Evolutionary conservation across 2,113 vertebrate genomes (phyloP), one percentile per base, ranked within the genome.

Genomic region (Patagioenas fasciata): DNA sequence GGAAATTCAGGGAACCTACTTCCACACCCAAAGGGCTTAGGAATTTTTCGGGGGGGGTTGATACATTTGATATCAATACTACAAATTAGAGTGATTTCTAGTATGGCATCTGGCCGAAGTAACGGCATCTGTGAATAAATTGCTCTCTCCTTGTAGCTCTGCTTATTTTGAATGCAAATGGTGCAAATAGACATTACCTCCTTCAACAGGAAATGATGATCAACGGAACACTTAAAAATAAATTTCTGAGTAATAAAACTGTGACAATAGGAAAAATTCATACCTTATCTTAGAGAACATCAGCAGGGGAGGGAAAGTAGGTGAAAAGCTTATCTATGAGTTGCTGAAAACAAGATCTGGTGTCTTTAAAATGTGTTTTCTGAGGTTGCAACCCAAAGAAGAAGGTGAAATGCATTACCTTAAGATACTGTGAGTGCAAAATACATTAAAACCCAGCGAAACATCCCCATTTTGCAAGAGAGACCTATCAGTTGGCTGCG

Each of bases 211-310:
- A 96, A 96, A 92, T 29, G 58, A 66, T 96, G 93, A 88, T 91
- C 93, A 93, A 80, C 85, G 93, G 91, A 96, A 96, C 67, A 83
- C 56, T 91, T 94, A 47, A 72, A 96, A 95, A 91, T 87, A 85
- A 44, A 79, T 77, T 86, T 95, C 79, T 80, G 84, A 91, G 87
- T 94, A 92, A 90, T 70, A 87, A 65, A 81, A 69, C 53, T 61
- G 44, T 75, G 93, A 81, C 91, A 72, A 54, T 69, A 95, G 94
- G 93, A 94, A 94, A 92, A 77, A 80, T 14, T 83, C n/a, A 18
- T 87, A 60, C 31, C 69, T 91, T 95, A 89, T 95, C 94, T 86
- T 69, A 44, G 4, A 80, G 92, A 93, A 84, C 77, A 92, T 94
- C 73, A 10, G 31, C 62, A 74, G 15, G 23, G 86, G 77, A 85